Conservation (phyloP, 2,113 vertebrate genomes). For the Nettapus auritus region DNA sequence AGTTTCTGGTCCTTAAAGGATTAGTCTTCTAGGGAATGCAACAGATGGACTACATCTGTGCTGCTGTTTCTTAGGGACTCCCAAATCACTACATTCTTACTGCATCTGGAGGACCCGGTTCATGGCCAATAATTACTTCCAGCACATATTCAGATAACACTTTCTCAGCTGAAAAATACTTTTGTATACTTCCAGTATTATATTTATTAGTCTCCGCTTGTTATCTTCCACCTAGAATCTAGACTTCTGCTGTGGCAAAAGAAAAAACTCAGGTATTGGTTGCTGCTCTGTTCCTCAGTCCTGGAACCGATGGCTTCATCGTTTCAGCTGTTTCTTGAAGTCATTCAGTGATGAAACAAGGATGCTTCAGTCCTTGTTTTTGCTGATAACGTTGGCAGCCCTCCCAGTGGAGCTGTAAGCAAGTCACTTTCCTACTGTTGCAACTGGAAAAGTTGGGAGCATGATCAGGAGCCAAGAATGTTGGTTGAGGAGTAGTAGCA, state of each 20-base stretch:
- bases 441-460: neutral
- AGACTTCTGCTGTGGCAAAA: neutral
- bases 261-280: neutral
- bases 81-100: conserved; percentile 41
- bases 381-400: neutral
- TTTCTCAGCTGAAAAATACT: neutral
- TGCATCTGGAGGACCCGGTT: conserved; percentile 45
- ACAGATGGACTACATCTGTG: conserved; percentile 49
- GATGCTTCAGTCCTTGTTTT: neutral
- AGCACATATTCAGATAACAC: neutral
- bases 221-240: neutral
- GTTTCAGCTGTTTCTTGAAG: neutral
- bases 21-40: neutral
- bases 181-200: neutral
- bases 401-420: neutral
- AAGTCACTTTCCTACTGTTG: neutral
- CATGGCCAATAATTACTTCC: conserved; percentile 48
- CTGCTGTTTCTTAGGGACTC: conserved; percentile 8
- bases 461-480: neutral
- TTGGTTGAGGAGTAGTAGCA: neutral
- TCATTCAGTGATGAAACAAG: neutral
- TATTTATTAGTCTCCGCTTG: neutral
- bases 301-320: neutral
- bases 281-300: neutral
- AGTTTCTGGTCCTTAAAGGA: conserved; percentile 23